Evolutionary conservation across 2,797 vertebrate species (phyloP).

Genomic region (Phyllotis vaccarum): DNA sequence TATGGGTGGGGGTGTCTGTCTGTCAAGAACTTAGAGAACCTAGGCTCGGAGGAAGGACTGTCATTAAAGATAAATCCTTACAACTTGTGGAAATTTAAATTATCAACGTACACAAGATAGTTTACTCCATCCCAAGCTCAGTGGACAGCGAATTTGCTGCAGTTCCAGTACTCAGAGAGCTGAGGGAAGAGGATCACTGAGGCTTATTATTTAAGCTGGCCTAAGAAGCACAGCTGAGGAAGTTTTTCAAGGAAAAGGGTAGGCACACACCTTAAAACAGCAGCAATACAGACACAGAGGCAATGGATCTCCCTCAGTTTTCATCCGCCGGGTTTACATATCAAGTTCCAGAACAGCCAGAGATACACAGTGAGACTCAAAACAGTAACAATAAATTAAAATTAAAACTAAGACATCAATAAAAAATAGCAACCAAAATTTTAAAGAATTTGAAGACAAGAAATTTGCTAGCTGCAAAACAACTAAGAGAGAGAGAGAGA

Average conservation of each 20-base stretch:
- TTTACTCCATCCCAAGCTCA: neutral
- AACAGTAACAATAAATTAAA: neutral
- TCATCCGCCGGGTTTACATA: neutral
- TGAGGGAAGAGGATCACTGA: neutral
- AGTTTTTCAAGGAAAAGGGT: neutral
- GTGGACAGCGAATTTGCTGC: neutral
- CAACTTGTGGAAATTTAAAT: neutral
- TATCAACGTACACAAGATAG: neutral
- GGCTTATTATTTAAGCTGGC: no score
- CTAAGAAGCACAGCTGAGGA: neutral
- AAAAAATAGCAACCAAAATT: neutral
- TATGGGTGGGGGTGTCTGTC: neutral
- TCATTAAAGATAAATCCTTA: neutral
- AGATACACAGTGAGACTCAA: neutral
- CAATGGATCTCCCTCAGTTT: no score
- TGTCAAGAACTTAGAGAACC: neutral
- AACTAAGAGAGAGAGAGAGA: neutral
- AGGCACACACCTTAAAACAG: neutral
- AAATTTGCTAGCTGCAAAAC: constrained; percentile 1
- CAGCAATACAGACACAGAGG: neutral
- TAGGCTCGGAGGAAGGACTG: neutral
- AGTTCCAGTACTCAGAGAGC: neutral
- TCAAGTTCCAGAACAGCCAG: neutral
- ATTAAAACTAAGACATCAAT: neutral
- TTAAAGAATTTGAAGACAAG: neutral